phyloP scores from a whole-genome alignment of 2,888 invertebrate genomes.

The Limnephilus auricula region DNA sequence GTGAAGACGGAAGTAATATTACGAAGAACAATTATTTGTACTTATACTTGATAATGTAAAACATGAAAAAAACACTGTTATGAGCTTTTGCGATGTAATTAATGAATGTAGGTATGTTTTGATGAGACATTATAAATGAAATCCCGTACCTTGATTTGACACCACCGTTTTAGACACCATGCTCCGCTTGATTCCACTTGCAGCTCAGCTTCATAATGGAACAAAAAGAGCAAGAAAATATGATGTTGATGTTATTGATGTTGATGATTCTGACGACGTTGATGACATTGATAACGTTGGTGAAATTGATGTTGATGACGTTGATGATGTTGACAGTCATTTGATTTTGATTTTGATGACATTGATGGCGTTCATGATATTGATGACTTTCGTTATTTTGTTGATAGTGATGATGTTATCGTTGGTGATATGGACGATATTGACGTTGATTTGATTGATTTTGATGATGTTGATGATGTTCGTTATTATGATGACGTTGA shows the following conservation, averaged over 20 bases:
- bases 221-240: no score
- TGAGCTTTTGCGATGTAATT: no score
- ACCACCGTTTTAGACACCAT: not conserved
- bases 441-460: not conserved
- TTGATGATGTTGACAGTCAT: not conserved
- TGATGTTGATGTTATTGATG: not conserved
- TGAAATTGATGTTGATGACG: not conserved
- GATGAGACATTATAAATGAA: no score
- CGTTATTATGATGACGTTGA: not conserved
- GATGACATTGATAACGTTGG: not conserved
- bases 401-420: not conserved
- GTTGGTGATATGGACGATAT: slow-evolving; percentile 9
- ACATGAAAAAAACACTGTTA: no score
- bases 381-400: not conserved
- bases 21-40: not conserved
- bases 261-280: not conserved
- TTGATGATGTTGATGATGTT: not conserved
- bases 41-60: not conserved
- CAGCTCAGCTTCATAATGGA: not conserved
- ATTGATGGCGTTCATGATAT: not conserved
- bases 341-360: not conserved
- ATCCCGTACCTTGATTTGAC: not conserved
- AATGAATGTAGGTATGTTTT: no score
- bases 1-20: not conserved
- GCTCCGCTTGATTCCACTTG: not conserved